Evolutionary conservation across 2,888 invertebrate species (phyloP).

Genomic region (Phalangium opilio): DNA sequence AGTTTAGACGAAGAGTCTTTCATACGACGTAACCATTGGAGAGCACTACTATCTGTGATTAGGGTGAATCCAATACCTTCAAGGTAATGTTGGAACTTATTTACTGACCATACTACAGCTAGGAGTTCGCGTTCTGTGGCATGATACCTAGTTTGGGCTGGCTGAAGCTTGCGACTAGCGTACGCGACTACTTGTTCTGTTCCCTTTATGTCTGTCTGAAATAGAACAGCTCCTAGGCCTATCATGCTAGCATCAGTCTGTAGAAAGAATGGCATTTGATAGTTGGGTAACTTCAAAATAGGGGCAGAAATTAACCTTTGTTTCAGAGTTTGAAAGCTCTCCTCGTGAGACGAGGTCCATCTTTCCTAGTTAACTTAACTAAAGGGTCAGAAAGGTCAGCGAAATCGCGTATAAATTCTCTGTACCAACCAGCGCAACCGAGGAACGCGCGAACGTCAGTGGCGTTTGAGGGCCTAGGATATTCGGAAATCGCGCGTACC

Average conservation of each 20-base stretch:
- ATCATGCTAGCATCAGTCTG: constrained; percentile 9
- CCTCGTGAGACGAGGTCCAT: not conserved
- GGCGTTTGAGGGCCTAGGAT: not conserved
- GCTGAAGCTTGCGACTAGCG: constrained; percentile 25
- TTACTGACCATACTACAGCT: constrained; percentile 25
- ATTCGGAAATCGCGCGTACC: not conserved
- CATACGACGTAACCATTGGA: too few relatives aligned
- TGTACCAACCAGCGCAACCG: not conserved
- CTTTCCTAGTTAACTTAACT: constrained; percentile 1
- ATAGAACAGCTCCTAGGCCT: constrained; percentile 8
- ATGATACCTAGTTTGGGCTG: constrained; percentile 26
- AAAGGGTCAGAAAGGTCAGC: not conserved
- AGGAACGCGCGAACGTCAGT: constrained; percentile 4
- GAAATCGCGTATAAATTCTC: constrained; percentile 3
- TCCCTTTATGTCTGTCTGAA: constrained; percentile 4
- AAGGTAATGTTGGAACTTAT: constrained; percentile 28
- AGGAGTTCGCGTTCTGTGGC: constrained; percentile 30
- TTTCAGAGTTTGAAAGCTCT: constrained; percentile 1
- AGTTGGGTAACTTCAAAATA: constrained; percentile 4
- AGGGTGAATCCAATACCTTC: constrained; percentile 26
- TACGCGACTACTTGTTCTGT: constrained; percentile 22
- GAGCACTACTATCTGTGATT: too few relatives aligned
- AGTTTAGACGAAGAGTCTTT: too few relatives aligned
- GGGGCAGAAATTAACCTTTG: constrained; percentile 8
- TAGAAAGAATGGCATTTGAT: not conserved